Conservation (phyloP, 1,140 invertebrate species). For the Bombus sibiricus region DNA sequence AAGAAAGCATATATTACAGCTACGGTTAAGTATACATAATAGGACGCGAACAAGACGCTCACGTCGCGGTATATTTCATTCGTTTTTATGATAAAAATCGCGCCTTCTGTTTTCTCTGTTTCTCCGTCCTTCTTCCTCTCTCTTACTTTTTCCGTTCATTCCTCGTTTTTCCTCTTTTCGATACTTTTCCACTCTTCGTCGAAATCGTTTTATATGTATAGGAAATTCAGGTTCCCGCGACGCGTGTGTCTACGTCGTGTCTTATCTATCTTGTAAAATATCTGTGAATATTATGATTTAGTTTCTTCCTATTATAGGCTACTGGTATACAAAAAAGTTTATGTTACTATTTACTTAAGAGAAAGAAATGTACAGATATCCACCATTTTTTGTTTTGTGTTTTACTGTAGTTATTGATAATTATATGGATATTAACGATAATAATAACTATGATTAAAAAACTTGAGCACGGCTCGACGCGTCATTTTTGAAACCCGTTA, state of each 20-base stretch:
- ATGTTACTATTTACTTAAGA: constrained; percentile 81
- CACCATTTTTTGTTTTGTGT: constrained; percentile 82
- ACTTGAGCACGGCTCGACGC: constrained; percentile 61
- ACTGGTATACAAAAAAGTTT: constrained; percentile 81
- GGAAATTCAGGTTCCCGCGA: constrained; percentile 53
- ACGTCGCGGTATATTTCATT: constrained; percentile 66
- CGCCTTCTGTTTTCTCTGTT: constrained; percentile 23
- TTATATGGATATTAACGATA: constrained; percentile 84
- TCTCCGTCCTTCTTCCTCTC: not conserved
- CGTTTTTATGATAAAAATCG: constrained; percentile 36
- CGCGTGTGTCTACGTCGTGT: constrained; percentile 69
- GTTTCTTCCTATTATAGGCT: constrained; percentile 83
- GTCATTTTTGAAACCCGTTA: constrained; percentile 52
- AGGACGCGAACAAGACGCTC: constrained; percentile 69
- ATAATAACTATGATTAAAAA: constrained; percentile 84
- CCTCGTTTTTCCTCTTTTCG: not conserved
- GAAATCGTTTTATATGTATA: constrained; percentile 21
- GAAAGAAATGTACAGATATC: constrained; percentile 81
- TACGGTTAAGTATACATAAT: constrained; percentile 76
- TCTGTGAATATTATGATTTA: constrained; percentile 83
- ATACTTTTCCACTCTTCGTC: not conserved
- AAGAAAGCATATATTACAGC: constrained; percentile 75
- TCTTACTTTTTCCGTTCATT: not conserved
- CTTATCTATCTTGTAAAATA: constrained; percentile 82
- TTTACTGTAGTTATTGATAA: constrained; percentile 84